Evolutionary conservation across 2,113 vertebrate genomes (phyloP).

Genomic region (Orientallactaga bullata): DNA sequence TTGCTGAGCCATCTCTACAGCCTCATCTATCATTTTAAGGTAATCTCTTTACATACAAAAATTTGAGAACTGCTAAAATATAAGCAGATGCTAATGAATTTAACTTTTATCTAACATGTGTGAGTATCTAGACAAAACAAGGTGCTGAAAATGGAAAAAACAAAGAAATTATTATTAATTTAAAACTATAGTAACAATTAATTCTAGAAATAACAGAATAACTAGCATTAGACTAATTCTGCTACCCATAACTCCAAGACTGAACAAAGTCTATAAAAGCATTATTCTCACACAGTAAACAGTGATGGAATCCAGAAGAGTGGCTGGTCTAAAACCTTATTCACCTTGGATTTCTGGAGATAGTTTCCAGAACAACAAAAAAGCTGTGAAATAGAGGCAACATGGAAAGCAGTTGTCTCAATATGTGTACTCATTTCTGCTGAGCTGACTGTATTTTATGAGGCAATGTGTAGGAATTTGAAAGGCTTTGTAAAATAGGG

Average conservation of each 20-base stretch:
- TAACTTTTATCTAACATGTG: constrained; percentile 10
- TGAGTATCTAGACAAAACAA: neutral
- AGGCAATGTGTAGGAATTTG: neutral
- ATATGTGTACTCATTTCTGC: neutral
- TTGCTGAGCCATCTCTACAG: no score
- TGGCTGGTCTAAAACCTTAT: neutral
- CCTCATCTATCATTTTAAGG: neutral
- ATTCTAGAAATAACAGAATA: neutral
- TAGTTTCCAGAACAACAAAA: neutral
- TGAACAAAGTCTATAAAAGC: neutral
- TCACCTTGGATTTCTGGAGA: neutral
- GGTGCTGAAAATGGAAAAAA: neutral
- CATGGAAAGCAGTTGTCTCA: neutral
- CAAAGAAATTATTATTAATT: constrained; percentile 12
- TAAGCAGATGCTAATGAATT: neutral
- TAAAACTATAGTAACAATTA: neutral
- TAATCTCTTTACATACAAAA: neutral
- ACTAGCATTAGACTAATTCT: neutral
- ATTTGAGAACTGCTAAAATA: constrained; percentile 11
- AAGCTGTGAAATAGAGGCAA: neutral
- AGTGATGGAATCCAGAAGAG: neutral
- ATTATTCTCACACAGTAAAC: neutral
- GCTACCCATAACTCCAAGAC: neutral
- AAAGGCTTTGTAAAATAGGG: neutral
- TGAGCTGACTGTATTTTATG: neutral